Base-by-base conservation (phyloP, 1,140 invertebrate species). In the Caenorhabditis latens region DNA sequence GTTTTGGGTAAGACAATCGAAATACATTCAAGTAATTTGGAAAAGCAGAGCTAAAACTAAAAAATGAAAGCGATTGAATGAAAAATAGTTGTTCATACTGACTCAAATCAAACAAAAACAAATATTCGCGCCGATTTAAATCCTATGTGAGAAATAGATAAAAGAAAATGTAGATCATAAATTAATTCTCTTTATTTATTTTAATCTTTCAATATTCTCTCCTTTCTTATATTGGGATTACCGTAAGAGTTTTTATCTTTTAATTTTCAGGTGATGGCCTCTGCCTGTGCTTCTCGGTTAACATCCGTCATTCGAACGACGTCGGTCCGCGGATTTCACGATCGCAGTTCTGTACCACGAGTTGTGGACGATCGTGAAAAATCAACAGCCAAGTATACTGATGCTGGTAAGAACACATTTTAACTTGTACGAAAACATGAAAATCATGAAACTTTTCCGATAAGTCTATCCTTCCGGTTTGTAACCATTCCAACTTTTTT, bases 341-440 rank as follows among this genome's bases (percentile, higher is more conserved):
- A 90, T 57, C 87, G 86, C 5, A 90, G 88, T 32, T 67, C 84
- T 50, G 91, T 91, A 4, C 91, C 91, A 21, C 82, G 91, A 48
- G 86, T 89, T 24, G 89, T 89, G 0, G 89, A 89, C 63, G 89
- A 89, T 50, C 48, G 88, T 11, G 86, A 86, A 53, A 86, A 86
- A 57, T 48, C 71, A 14, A n/a, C 40, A n/a, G 19, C 53, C 9
- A 61, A 85, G 11, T 65, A 79, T n/a, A 79, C 8, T 53, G 71
- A 79, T 24, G 71, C 71, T n/a, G 82, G 82, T 84, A 19, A 84
- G 82, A 32, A 32, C 32, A 32, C 32, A 32, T 32, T 32, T 32
- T 32, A 32, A 32, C 32, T 32, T 32, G 32, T 32, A 32, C 32
- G 32, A 32, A 32, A 32, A 32, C 2, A 32, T 32, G 32, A 32